phyloP scores from a whole-genome alignment of 2,113 vertebrate species.

The Penelope pileata region DNA sequence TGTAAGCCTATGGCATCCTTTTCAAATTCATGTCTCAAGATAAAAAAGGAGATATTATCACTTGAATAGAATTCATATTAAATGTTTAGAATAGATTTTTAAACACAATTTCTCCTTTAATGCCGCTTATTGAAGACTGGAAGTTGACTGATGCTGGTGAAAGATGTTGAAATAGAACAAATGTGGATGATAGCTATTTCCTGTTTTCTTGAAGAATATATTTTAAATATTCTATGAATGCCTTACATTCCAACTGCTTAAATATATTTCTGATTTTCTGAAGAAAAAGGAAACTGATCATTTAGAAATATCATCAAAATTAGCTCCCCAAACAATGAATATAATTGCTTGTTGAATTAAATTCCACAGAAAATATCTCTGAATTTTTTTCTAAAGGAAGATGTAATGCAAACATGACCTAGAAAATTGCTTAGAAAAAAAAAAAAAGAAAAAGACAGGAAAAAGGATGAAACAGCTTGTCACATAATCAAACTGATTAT shows the following conservation, averaged over 20 bases:
- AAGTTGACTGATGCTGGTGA: background rate
- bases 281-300: background rate
- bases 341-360: constrained; percentile 40
- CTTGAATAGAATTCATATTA: background rate
- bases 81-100: background rate
- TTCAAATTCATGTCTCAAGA: background rate
- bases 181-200: background rate
- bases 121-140: background rate
- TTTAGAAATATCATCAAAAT: constrained; percentile 15
- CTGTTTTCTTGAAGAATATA: background rate
- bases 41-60: background rate
- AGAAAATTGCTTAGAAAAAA: background rate
- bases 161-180: background rate
- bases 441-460: background rate
- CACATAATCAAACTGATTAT: constrained; percentile 62
- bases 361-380: background rate
- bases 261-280: constrained; percentile 48
- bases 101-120: background rate
- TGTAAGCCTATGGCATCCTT: background rate
- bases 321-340: constrained; percentile 21
- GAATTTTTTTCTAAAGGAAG: background rate
- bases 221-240: constrained; percentile 21
- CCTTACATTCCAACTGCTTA: background rate
- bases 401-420: constrained; percentile 40
- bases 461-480: constrained; percentile 40